Evolutionary conservation across 2,797 vertebrate species (phyloP).

Genomic region (Pachyuromys duprasi): DNA sequence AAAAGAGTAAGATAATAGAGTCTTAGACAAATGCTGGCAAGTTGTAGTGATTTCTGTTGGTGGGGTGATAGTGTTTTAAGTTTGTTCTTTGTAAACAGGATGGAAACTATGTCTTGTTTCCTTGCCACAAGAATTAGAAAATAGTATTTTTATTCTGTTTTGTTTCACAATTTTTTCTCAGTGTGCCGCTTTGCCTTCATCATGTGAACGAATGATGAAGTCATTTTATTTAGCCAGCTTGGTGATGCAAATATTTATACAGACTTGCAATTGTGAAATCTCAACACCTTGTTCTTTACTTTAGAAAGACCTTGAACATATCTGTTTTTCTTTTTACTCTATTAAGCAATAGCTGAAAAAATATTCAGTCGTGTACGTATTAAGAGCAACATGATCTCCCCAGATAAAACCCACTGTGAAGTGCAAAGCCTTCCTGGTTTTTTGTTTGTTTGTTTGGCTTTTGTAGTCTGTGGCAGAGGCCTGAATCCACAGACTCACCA

Average conservation of each 20-base stretch:
- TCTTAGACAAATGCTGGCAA: not conserved
- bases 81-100: not conserved
- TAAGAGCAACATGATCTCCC: not conserved
- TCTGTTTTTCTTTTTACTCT: not conserved
- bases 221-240: slow-evolving; percentile 21
- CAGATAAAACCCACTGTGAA: slow-evolving; percentile 13
- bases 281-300: slow-evolving; percentile 43
- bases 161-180: not conserved
- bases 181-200: not conserved
- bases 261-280: slow-evolving; percentile 24
- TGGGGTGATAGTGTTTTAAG: not conserved
- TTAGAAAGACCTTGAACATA: slow-evolving; percentile 37
- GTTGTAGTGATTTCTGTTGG: not conserved
- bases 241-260: slow-evolving; percentile 35
- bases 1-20: not conserved
- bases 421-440: not conserved
- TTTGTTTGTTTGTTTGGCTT: not conserved
- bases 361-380: not conserved
- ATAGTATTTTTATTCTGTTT: not conserved
- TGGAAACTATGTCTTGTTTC: not conserved
- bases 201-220: not conserved
- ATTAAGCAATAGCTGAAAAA: not conserved
- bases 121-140: not conserved
- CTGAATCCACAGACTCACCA: not conserved
- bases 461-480: not conserved